Percentiles rank a stretch among this genome's conserved stretches.
Conservation (phyloP, 53 echinoderm and acorn worm genomes). For the Paracentrotus lividus region DNA sequence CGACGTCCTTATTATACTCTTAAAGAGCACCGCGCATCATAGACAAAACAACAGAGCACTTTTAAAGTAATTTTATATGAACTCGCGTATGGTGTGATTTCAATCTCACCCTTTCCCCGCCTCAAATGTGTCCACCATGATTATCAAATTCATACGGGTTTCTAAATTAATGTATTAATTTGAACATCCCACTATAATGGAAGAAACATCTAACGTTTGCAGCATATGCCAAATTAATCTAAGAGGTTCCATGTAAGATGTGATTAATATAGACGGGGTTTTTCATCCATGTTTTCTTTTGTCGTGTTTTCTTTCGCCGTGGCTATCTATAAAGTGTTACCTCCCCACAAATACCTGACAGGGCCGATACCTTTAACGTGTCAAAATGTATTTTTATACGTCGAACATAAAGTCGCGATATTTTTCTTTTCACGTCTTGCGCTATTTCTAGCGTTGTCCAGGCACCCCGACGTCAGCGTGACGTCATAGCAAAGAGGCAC, state of each 20-base stretch:
- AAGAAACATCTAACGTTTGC: not conserved
- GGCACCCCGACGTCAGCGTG: constrained; percentile 68
- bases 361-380: constrained; percentile 46
- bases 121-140: not conserved
- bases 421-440: constrained; percentile 70
- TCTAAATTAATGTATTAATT: not conserved
- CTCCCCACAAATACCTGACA: not conserved
- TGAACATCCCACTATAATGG: not conserved
- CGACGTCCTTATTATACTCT: constrained; percentile 9
- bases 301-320: not conserved
- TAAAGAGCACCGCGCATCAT: constrained; percentile 2
- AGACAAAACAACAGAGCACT: not conserved
- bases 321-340: not conserved
- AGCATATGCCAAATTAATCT: constrained; percentile 21
- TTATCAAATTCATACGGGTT: not conserved
- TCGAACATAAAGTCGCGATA: constrained; percentile 69
- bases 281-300: not conserved
- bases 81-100: not conserved
- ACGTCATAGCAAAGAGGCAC: constrained; percentile 65
- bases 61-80: not conserved
- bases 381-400: constrained; percentile 68
- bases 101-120: not conserved
- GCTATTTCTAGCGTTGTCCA: constrained; percentile 70
- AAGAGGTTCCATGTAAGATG: constrained; percentile 6
- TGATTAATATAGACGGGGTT: not conserved